phyloP scores from a whole-genome alignment of 2,113 vertebrate genomes.

The Cepphus grylle region DNA sequence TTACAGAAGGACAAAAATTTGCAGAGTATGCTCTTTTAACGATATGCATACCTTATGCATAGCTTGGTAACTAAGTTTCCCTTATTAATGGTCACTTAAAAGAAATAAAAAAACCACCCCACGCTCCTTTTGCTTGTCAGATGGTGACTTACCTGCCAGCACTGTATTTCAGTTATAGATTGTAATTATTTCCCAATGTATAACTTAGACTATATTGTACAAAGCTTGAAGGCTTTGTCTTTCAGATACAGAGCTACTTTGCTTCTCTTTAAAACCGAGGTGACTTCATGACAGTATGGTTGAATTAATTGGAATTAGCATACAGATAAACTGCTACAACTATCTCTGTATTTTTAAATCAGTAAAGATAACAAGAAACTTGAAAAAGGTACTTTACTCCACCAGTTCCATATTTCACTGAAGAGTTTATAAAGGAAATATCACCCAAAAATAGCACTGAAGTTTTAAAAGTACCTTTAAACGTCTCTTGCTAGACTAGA shows the following conservation, averaged over 20 bases:
- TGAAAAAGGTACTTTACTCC: background rate
- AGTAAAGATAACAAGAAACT: background rate
- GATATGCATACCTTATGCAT: fast-evolving
- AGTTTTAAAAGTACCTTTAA: background rate
- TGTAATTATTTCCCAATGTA: background rate
- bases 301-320: background rate
- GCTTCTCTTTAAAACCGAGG: background rate
- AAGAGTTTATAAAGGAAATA: background rate
- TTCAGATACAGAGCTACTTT: background rate
- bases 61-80: background rate
- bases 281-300: background rate
- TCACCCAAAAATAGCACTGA: background rate
- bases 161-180: background rate
- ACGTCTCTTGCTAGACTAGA: background rate
- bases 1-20: background rate
- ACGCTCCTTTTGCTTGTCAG: background rate
- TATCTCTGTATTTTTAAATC: background rate
- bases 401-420: background rate
- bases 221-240: background rate
- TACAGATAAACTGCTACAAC: background rate
- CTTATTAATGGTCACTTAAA: background rate
- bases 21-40: background rate
- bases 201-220: background rate
- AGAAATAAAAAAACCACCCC: background rate
- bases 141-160: background rate